phyloP scores from a whole-genome alignment of 1,140 invertebrate genomes.

The Pseudomyrmex flavicornis region DNA sequence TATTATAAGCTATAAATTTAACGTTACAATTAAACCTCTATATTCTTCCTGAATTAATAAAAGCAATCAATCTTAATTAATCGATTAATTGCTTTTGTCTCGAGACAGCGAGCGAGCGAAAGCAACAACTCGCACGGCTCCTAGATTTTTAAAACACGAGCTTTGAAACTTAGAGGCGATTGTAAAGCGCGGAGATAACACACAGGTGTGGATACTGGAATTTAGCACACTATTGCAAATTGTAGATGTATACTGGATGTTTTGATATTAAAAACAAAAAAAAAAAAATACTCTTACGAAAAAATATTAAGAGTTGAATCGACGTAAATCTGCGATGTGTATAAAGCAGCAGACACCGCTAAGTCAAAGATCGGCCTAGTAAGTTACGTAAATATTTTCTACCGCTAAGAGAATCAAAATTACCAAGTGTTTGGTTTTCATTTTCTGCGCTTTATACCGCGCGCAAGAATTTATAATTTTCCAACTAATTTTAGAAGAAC shows the following conservation, averaged over 20 bases:
- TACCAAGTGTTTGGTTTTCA: background rate
- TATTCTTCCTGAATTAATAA: too few species aligned
- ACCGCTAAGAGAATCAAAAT: background rate
- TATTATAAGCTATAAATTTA: too few species aligned
- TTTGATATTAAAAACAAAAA: slow-evolving; percentile 29
- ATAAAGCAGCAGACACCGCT: slow-evolving; percentile 4
- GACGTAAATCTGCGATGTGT: slow-evolving; percentile 9
- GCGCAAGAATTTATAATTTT: background rate
- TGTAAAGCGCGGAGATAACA: slow-evolving; percentile 39
- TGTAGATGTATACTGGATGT: slow-evolving; percentile 36
- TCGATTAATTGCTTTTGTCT: slow-evolving; percentile 11
- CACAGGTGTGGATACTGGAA: slow-evolving; percentile 4
- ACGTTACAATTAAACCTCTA: too few species aligned
- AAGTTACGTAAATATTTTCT: background rate
- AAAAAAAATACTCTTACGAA: slow-evolving; percentile 1
- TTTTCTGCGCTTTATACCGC: background rate
- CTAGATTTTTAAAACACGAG: slow-evolving; percentile 47
- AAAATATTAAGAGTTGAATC: background rate
- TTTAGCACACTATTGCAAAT: slow-evolving; percentile 31
- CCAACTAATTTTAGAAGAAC: background rate
- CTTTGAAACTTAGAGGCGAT: slow-evolving; percentile 43
- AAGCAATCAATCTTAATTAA: background rate
- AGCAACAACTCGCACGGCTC: slow-evolving; percentile 42
- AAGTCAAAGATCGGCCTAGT: slow-evolving; percentile 12
- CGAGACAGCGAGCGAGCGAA: slow-evolving; percentile 40